These are phyloP conservation scores for Malacoctenus gilli DNA, from an alignment of 2,797 vertebrate species.

Conservation along the genomic window DNA sequence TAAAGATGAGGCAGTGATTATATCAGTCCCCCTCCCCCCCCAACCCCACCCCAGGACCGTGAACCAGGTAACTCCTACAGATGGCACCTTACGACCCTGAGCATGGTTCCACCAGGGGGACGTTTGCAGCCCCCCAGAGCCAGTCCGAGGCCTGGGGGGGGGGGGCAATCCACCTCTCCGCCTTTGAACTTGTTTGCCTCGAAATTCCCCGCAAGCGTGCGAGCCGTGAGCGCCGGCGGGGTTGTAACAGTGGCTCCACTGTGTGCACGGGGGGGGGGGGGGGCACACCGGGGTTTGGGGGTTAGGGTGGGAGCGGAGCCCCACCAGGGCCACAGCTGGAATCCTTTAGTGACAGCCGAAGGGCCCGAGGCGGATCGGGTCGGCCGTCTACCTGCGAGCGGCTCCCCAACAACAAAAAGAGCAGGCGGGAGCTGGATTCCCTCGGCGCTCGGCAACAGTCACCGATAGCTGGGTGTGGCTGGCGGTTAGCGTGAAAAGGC, in stretches of 20 bases:
- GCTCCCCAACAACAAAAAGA: constrained; percentile 11
- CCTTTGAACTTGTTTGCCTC: constrained; percentile 79
- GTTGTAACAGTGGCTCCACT: constrained; percentile 74
- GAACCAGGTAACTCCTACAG: too few species aligned
- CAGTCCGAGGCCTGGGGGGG: too few species aligned
- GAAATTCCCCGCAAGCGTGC: constrained; percentile 78
- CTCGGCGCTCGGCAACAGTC: constrained; percentile 39
- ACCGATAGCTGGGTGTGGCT: constrained; percentile 72
- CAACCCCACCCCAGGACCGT: constrained; percentile 4
- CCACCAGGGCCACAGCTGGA: constrained; percentile 75
- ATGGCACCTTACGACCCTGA: too few species aligned
- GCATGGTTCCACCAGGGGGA: too few species aligned
- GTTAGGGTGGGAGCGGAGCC: too few species aligned
- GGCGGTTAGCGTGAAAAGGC: constrained; percentile 37
- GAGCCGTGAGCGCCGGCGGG: constrained; percentile 47
- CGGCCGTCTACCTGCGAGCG: constrained; percentile 67
- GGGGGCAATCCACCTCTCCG: constrained; percentile 32
- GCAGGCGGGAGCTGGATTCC: constrained; percentile 22
- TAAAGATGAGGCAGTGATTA: constrained; percentile 67
- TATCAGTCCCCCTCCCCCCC: constrained; percentile 26
- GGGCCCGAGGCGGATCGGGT: constrained; percentile 40
- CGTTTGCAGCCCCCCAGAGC: constrained; percentile 44
- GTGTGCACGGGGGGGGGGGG: constrained; percentile 58
- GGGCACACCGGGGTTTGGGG: too few species aligned
- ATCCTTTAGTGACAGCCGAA: constrained; percentile 75